Conservation (phyloP, 2,113 vertebrate genomes). For the Mastomys coucha region DNA sequence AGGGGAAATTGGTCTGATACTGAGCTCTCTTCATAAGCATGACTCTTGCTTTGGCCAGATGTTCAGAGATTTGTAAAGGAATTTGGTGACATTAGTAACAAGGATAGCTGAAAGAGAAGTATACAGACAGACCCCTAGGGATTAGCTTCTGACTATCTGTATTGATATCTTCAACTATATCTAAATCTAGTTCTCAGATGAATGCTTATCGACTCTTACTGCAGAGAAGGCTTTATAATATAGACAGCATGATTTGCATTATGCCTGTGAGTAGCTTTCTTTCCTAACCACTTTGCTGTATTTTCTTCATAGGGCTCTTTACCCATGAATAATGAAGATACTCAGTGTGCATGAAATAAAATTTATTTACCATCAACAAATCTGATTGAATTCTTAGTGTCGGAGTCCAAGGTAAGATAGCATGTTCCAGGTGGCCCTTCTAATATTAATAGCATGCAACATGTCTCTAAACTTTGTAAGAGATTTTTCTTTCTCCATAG, state of each 20-base stretch:
- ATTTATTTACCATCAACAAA: neutral
- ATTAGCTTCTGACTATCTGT: neutral
- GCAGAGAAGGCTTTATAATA: neutral
- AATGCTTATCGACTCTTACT: neutral
- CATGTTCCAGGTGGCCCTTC: neutral
- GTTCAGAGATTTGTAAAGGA: slow-evolving; percentile 25
- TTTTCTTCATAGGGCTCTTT: slow-evolving; percentile 6
- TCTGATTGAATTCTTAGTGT: neutral
- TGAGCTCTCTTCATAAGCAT: slow-evolving; percentile 4
- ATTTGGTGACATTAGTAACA: neutral
- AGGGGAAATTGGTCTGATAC: neutral
- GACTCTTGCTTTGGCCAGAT: neutral
- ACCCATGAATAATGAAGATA: neutral
- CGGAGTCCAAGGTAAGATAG: neutral
- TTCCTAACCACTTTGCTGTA: neutral
- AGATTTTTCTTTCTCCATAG: neutral
- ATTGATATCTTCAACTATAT: neutral
- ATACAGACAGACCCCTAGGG: neutral
- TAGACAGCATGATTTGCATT: neutral
- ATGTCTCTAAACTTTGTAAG: neutral
- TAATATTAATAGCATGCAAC: neutral
- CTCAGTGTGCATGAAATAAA: neutral
- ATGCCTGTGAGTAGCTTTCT: neutral
- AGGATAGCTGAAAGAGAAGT: neutral
- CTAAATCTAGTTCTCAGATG: neutral